phyloP scores from a whole-genome alignment of 2,888 invertebrate species.

The Miltochrista miniata region DNA sequence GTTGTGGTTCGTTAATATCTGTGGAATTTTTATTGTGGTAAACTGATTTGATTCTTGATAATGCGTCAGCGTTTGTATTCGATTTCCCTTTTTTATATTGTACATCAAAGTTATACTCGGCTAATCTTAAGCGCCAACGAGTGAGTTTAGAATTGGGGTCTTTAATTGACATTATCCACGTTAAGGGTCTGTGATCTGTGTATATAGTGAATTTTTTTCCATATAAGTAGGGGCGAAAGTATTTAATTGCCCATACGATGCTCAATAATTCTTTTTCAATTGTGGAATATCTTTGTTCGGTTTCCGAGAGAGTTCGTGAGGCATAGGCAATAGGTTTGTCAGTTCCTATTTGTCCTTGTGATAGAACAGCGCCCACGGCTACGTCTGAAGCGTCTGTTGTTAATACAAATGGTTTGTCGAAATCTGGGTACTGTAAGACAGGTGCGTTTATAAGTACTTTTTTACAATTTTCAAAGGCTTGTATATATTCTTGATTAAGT shows the following conservation, averaged over 20 bases:
- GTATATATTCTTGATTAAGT: constrained; percentile 17
- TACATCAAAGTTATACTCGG: constrained; percentile 38
- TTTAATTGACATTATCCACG: constrained; percentile 51
- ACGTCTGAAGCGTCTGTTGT: constrained; percentile 39
- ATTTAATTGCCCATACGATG: constrained; percentile 50
- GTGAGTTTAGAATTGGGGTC: constrained; percentile 52
- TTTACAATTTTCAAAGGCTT: constrained; percentile 36
- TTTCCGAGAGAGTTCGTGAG: constrained; percentile 26
- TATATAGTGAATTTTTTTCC: constrained; percentile 51
- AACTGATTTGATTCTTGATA: background rate
- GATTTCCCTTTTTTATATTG: background rate
- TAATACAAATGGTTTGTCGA: constrained; percentile 36
- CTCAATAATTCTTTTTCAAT: constrained; percentile 53
- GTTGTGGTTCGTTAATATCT: background rate
- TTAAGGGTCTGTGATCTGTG: constrained; percentile 56
- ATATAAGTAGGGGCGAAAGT: constrained; percentile 52
- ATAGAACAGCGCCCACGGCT: constrained; percentile 39
- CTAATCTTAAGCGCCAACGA: constrained; percentile 48
- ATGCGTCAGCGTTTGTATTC: background rate
- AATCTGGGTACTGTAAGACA: constrained; percentile 52
- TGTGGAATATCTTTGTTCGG: constrained; percentile 19
- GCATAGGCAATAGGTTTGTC: constrained; percentile 40
- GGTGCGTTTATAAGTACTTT: constrained; percentile 40
- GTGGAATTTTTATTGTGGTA: background rate
- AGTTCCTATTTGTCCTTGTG: constrained; percentile 34